phyloP scores from a whole-genome alignment of 2,797 vertebrate species.

The Sebastes cheni region DNA sequence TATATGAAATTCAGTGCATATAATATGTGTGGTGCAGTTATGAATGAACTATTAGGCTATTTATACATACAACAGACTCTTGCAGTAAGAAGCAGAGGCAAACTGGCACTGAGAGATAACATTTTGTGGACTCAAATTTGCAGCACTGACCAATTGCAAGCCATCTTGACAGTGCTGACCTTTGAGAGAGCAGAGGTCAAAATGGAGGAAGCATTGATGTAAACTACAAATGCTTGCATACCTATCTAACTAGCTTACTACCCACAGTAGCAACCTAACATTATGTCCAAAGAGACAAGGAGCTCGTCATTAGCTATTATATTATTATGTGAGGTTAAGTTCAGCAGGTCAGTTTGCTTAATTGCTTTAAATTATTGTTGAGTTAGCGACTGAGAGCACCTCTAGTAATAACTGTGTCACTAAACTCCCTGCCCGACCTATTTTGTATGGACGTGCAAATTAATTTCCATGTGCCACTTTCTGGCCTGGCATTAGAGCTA shows the following conservation, averaged over 20 bases:
- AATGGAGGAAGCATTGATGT: not conserved
- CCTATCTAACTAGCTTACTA: not conserved
- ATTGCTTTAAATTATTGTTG: not conserved
- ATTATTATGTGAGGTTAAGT: not conserved
- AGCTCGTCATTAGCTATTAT: not conserved
- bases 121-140: not conserved
- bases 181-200: not conserved
- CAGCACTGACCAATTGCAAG: not conserved
- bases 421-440: not conserved
- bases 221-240: not conserved
- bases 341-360: not conserved
- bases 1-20: not conserved
- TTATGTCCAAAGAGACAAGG: not conserved
- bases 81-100: not conserved
- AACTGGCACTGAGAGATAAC: too few relatives aligned
- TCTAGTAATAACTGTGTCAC: not conserved
- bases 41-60: not conserved
- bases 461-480: not conserved
- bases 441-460: not conserved
- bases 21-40: not conserved
- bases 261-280: not conserved
- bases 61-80: not conserved
- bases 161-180: not conserved
- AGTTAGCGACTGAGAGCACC: not conserved
- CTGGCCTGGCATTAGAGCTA: not conserved